Evolutionary conservation across 2,888 invertebrate species (phyloP), one percentile per base, ranked within the genome.

Genomic region (Drosophila anomelani): DNA sequence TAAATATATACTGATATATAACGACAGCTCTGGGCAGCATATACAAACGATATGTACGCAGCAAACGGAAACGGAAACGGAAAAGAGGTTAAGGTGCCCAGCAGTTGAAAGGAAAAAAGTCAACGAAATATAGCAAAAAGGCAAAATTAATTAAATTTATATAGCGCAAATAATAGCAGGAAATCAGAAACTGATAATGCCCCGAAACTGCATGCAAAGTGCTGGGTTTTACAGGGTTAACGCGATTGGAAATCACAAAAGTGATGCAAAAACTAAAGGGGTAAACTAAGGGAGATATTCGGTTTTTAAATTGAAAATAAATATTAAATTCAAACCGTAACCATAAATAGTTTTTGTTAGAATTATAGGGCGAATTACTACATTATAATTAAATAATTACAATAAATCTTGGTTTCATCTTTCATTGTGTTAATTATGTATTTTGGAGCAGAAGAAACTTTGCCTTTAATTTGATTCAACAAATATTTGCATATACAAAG

Each of bases 1-100:
- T 53, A 17, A 34, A 51, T 51, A 51, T 51, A 53, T 74, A 70
- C 63, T 74, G 72, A 76, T 44, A 57, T 67, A 66, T 57, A 72
- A 77, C 76, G 70, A 76, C 57, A 72, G 76, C 71, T 53, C 72
- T 74, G 41, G 70, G 76, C 54, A 56, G 72, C 62, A 57, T 57
- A 57, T 74, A 71, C 74, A 62, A 73, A 51, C 43, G 49, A 68
- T 55, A 70, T 68, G 41, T 69, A 68, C 69, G 54, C 55, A 68
- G 68, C 29, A 57, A 66, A 66, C 38, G 70, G 69, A 68, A 56
- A 57, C 34, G 34, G 69, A 68, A 56, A 57, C 34, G 34, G 51
- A 23, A 43, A 43, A 38, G 46, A 29, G 49, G 51, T 64, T 67
- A 64, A 26, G 67, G 64, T 64, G 68, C 64, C 64, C 64, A 64